Conservation (phyloP, 2,888 invertebrate genomes). For the Nemotelus pantherinus region DNA sequence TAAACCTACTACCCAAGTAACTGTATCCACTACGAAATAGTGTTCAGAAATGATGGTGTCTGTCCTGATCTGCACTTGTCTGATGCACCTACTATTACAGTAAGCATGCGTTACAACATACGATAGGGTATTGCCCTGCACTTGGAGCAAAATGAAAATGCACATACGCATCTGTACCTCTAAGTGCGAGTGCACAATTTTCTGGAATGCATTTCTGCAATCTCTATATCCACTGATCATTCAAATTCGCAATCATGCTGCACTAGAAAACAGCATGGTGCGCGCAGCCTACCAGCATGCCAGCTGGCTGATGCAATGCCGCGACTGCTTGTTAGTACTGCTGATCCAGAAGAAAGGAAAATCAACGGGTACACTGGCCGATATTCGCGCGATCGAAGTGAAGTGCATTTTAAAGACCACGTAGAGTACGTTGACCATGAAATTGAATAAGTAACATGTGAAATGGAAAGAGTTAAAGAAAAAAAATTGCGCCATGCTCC, state of each 20-base stretch:
- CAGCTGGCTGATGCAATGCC: neutral
- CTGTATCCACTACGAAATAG: too few relatives aligned
- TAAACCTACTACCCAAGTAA: too few relatives aligned
- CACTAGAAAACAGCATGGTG: neutral
- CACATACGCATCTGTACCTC: neutral
- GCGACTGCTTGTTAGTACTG: neutral
- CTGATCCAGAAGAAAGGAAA: slow-evolving; percentile 16
- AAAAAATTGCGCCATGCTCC: slow-evolving; percentile 28
- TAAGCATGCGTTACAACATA: neutral
- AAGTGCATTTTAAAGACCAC: neutral
- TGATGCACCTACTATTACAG: neutral
- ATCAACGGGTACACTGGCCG: slow-evolving; percentile 19
- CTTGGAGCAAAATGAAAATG: slow-evolving; percentile 18
- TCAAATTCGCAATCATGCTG: neutral
- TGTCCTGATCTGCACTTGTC: too few relatives aligned
- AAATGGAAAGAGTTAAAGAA: slow-evolving; percentile 13
- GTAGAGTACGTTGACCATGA: slow-evolving; percentile 17
- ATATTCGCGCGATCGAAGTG: neutral
- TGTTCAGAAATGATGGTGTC: too few relatives aligned
- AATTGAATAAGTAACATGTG: slow-evolving; percentile 16
- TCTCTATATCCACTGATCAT: neutral
- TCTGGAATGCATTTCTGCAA: slow-evolving; percentile 22
- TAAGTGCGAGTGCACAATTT: neutral
- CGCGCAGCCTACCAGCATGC: neutral
- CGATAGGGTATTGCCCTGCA: neutral